These are phyloP conservation scores for Caenorhabditis imperialis DNA, from an alignment of 2,888 invertebrate genomes.

Conservation along the genomic window DNA sequence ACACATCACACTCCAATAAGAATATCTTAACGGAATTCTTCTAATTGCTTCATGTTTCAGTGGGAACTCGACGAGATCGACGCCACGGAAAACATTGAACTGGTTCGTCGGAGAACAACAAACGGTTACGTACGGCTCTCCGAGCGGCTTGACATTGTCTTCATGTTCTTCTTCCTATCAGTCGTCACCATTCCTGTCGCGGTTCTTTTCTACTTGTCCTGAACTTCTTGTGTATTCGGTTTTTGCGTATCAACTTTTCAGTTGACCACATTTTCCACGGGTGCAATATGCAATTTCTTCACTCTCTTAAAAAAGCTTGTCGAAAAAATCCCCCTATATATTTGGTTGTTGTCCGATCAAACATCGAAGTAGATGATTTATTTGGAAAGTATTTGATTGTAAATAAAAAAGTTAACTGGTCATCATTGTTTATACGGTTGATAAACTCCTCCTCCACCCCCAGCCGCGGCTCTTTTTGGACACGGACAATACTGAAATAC, in stretches of 20 bases:
- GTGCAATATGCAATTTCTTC: constrained; percentile 3
- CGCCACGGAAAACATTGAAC: constrained; percentile 46
- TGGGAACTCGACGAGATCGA: constrained; percentile 63
- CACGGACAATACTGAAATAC: constrained; percentile 60
- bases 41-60: constrained; percentile 43
- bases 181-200: constrained; percentile 73
- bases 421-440: constrained; percentile 49
- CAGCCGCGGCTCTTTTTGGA: constrained; percentile 43
- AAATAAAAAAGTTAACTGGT: constrained; percentile 1
- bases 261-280: background rate
- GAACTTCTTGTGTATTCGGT: constrained; percentile 6
- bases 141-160: constrained; percentile 70
- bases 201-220: constrained; percentile 67
- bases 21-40: too few species aligned
- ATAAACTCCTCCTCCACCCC: constrained; percentile 42
- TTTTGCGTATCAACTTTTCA: background rate
- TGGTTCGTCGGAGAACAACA: constrained; percentile 37
- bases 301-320: background rate
- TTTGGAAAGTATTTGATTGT: constrained; percentile 1
- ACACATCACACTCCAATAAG: too few species aligned
- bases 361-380: background rate
- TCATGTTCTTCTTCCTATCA: constrained; percentile 71
- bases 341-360: constrained; percentile 3
- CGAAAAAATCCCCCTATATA: background rate
- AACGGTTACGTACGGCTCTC: constrained; percentile 73